Base-by-base conservation (phyloP, 1,140 invertebrate genomes). In the Parapsyche elsis region DNA sequence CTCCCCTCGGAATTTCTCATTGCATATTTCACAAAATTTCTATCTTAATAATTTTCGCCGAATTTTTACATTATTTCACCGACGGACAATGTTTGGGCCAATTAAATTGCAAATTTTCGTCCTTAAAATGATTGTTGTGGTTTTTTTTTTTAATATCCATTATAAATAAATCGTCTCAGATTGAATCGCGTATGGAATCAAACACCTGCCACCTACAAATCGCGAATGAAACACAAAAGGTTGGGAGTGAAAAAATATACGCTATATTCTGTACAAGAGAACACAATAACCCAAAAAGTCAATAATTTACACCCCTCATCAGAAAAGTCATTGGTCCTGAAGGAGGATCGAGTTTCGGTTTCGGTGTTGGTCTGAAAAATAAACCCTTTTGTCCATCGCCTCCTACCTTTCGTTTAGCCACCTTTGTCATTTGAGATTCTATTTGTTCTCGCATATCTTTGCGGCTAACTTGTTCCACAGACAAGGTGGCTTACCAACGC, bases 261-360 rank as follows among this genome's bases (percentile, higher is more conserved):
- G 21, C 1, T 23, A 23, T 24, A 67, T 67, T 67, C 10, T 16
- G 61, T 67, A 30, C 14, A 2, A 12, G 61, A 12, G 24, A 67
- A 2, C 1, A 10, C 10, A 70, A 38, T 2, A 2, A 53, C 26
- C 38, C 70, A 12, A 71, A 26, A 71, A 30, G 70, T 71, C 70
- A 71, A 44, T 71, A 71, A 71, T 71, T 71, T 38, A 1, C 38
- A 71, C 70, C 70, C n/a, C 70, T 38, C 70, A 71, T 71, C 70
- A 38, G 70, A 71, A 71, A 71, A 14, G 70, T 71, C 70, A 71
- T 71, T 71, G 5, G 49, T 4, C 49, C 49, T 16, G 16, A 5
- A 53, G 26, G 26, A 16, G 38, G 70, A 71, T 38, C 70, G 21
- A 45, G 38, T 71, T 71, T 45, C 49, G 12, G 49, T 16, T 2